phyloP scores from a whole-genome alignment of 2,113 vertebrate genomes.

The Saguinus midas region DNA sequence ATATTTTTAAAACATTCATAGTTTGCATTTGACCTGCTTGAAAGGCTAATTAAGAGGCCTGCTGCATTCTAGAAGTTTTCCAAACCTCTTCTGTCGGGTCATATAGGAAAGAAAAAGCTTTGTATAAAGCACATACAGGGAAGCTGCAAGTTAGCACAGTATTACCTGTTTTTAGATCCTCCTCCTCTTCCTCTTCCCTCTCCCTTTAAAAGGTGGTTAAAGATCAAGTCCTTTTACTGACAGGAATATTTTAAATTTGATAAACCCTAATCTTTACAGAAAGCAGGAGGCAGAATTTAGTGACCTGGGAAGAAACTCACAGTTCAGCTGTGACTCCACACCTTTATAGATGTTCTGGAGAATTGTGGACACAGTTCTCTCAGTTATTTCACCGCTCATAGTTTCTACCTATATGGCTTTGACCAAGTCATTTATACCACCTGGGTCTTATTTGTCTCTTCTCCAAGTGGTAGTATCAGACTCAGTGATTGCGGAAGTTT shows the following conservation, averaged over 20 bases:
- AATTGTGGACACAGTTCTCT: background rate
- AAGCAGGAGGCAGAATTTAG: background rate
- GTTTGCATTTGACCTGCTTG: conserved; percentile 25
- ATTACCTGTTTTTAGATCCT: background rate
- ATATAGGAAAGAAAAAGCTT: background rate
- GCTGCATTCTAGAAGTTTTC: background rate
- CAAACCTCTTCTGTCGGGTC: background rate
- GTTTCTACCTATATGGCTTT: background rate
- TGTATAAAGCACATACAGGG: background rate
- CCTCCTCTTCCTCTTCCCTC: background rate
- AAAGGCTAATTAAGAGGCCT: conserved; percentile 28
- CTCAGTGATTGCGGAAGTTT: background rate
- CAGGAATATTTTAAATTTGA: conserved; percentile 3
- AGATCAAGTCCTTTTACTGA: background rate
- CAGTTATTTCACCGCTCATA: background rate
- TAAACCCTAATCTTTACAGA: background rate
- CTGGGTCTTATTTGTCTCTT: background rate
- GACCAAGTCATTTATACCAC: background rate
- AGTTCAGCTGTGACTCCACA: background rate
- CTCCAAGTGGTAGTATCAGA: background rate
- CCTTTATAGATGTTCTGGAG: background rate
- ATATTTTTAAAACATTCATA: background rate
- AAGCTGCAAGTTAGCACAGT: background rate
- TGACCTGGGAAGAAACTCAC: background rate
- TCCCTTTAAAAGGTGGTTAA: conserved; percentile 9